Evolutionary conservation across 2,797 vertebrate species (phyloP).

Genomic region (Lycodopsis pacificus): DNA sequence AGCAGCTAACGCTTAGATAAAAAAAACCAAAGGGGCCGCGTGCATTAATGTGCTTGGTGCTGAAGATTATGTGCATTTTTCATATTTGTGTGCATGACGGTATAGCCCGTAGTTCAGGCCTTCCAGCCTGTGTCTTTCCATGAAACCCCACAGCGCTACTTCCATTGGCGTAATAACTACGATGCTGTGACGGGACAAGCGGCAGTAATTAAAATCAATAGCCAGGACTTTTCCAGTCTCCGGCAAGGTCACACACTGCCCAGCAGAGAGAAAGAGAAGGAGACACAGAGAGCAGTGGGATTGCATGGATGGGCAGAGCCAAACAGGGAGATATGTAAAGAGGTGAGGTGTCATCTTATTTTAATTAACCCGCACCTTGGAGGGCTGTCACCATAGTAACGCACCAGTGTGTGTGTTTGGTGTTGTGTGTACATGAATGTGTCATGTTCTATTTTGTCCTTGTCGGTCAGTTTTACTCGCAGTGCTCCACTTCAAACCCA

Average conservation of each 20-base stretch:
- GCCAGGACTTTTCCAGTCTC: conserved; percentile 89
- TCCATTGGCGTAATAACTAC: conserved; percentile 86
- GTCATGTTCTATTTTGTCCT: conserved; percentile 61
- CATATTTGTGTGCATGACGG: conserved; percentile 41
- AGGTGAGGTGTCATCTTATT: conserved; percentile 88
- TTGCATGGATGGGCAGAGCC: conserved; percentile 84
- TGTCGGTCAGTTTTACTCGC: conserved; percentile 49
- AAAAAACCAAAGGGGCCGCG: conserved; percentile 61
- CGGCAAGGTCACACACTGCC: conserved; percentile 90
- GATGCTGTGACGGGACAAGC: conserved; percentile 87
- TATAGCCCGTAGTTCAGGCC: conserved; percentile 16
- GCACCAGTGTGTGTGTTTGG: conserved; percentile 32
- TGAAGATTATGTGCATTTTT: conserved; percentile 51
- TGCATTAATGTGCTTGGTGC: conserved; percentile 57
- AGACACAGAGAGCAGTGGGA: conserved; percentile 76
- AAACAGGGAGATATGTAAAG: conserved; percentile 85
- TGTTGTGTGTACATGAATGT: neutral
- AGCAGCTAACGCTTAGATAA: conserved; percentile 71
- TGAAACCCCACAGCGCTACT: conserved; percentile 77
- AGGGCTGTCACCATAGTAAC: conserved; percentile 63
- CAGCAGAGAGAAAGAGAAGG: conserved; percentile 53
- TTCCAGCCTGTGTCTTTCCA: conserved; percentile 44
- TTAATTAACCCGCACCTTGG: conserved; percentile 86
- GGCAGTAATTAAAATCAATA: conserved; percentile 99
- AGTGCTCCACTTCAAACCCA: conserved; percentile 24